These are phyloP conservation scores for Canis aureus DNA, from an alignment of 2,113 vertebrate species.

Conservation along the genomic window DNA sequence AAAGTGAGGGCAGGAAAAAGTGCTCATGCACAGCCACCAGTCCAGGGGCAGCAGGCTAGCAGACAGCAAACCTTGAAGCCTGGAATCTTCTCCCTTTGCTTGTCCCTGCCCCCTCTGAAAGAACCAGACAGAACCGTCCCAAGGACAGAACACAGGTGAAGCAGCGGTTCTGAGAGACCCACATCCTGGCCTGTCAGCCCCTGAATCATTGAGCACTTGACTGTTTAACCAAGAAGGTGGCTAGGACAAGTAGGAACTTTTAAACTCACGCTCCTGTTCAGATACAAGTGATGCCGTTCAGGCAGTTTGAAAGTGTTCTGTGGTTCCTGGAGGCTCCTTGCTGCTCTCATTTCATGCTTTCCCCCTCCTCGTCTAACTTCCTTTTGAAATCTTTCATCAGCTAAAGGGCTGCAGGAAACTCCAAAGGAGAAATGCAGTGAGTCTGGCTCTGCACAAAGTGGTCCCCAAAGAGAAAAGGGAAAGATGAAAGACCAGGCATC, in stretches of 20 bases:
- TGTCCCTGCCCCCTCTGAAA: background rate
- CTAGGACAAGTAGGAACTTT: background rate
- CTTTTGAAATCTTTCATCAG: slow-evolving; percentile 45
- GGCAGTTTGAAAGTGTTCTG: background rate
- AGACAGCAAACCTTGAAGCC: background rate
- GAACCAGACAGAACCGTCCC: background rate
- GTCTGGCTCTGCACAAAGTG: background rate
- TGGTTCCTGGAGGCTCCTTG: background rate
- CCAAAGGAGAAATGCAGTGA: background rate
- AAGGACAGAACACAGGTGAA: background rate
- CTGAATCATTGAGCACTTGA: background rate
- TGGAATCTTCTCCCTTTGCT: background rate
- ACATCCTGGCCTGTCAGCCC: background rate
- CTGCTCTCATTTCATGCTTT: background rate
- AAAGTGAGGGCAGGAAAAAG: background rate
- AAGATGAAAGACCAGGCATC: background rate
- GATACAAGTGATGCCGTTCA: rapidly evolving
- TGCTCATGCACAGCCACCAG: background rate
- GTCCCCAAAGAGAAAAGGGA: background rate
- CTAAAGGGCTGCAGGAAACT: background rate
- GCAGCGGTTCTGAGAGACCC: background rate
- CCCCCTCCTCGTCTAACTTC: background rate
- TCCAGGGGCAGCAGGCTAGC: background rate
- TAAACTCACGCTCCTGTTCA: background rate
- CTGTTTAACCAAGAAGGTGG: background rate